These are phyloP conservation scores for Denticeps clupeoides DNA, from an alignment of 2,797 vertebrate species.

Conservation along the genomic window DNA sequence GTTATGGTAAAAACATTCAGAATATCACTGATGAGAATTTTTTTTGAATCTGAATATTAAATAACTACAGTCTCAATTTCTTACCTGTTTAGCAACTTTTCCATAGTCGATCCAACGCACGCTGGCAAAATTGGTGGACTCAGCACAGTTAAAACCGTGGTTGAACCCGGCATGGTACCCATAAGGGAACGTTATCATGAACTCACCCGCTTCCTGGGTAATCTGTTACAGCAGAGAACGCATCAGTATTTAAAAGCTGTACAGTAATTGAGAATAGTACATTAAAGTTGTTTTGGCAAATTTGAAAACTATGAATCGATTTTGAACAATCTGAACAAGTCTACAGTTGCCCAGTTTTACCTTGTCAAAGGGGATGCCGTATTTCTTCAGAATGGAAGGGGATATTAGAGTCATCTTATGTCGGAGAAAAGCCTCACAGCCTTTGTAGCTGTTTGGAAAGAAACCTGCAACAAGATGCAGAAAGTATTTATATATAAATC, in stretches of 20 bases:
- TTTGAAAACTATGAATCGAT: no score
- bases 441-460: slow-evolving; percentile 87
- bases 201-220: slow-evolving; percentile 92
- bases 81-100: slow-evolving; percentile 89
- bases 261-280: no score
- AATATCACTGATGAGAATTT: no score
- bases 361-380: slow-evolving; percentile 96
- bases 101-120: slow-evolving; percentile 95
- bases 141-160: slow-evolving; percentile 94
- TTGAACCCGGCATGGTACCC: slow-evolving; percentile 96
- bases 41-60: no score
- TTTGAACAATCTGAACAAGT: neutral
- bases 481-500: no score
- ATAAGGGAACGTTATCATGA: slow-evolving; percentile 95
- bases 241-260: no score
- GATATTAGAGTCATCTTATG: slow-evolving; percentile 98
- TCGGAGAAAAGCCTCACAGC: slow-evolving; percentile 91
- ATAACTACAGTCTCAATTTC: no score
- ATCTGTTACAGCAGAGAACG: slow-evolving; percentile 51
- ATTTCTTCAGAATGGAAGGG: slow-evolving; percentile 87
- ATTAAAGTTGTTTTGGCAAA: no score
- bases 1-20: no score
- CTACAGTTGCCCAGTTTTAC: slow-evolving; percentile 42
- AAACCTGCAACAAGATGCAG: slow-evolving; percentile 65
- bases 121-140: slow-evolving; percentile 93